Evolutionary conservation across 2,888 invertebrate genomes (phyloP).

Genomic region (Galerucella calmariensis): DNA sequence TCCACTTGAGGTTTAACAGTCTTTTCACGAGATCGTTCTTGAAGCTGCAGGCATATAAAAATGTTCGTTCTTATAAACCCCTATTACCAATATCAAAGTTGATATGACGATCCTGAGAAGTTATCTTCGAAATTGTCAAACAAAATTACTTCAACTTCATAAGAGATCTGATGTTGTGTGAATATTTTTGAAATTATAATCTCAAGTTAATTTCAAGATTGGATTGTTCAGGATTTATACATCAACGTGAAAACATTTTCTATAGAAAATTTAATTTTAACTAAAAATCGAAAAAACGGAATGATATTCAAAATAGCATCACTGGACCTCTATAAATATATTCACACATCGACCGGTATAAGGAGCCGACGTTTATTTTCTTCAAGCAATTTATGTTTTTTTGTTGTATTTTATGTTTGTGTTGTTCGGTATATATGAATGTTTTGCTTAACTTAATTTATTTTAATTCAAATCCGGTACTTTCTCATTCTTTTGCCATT

Average conservation of each 20-base stretch:
- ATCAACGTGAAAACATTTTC: background rate
- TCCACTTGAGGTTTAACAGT: too few relatives aligned
- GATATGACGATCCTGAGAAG: too few relatives aligned
- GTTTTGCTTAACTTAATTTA: constrained; percentile 34
- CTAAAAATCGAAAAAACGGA: constrained; percentile 9
- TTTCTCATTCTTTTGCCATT: constrained; percentile 9
- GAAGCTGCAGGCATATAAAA: too few relatives aligned
- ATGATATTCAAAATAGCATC: constrained; percentile 19
- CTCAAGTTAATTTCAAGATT: too few relatives aligned
- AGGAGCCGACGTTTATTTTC: constrained; percentile 30
- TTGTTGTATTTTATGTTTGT: constrained; percentile 19
- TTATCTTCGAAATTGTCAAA: too few relatives aligned
- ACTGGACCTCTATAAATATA: constrained; percentile 26
- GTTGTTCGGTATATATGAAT: constrained; percentile 22
- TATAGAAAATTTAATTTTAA: background rate
- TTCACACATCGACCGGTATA: constrained; percentile 18
- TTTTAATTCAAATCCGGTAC: constrained; percentile 36
- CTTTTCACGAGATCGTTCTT: too few relatives aligned
- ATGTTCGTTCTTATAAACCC: too few relatives aligned
- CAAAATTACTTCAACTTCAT: too few relatives aligned
- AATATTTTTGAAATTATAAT: too few relatives aligned
- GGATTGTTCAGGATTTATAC: too few relatives aligned
- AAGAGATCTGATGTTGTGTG: too few relatives aligned
- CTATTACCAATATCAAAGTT: too few relatives aligned
- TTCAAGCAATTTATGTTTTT: constrained; percentile 36